Base-by-base conservation (phyloP, 2,113 vertebrate genomes). In the Antechinus stuartii region DNA sequence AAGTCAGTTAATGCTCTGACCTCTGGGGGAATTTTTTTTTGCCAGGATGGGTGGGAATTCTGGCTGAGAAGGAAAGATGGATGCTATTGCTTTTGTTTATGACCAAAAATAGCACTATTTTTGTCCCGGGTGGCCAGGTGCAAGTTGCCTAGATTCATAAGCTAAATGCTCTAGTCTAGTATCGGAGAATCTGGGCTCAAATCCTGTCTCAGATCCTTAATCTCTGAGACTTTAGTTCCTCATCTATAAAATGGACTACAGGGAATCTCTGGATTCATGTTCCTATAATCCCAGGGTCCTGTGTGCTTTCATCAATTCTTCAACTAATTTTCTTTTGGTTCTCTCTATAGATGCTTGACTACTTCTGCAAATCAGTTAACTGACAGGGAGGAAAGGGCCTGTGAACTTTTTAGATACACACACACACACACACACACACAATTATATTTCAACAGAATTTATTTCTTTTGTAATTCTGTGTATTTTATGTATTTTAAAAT, bases 11-110 rank as follows among this genome's bases (percentile, higher is more conserved):
- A 11, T 50, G 50, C 12, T 76, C 68, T 42, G 68, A n/a, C 19
- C 19, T n/a, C 8, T 96, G 89, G 90, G 54, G 90, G 91, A 52
- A 35, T 61, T 49, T 49, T 52, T 52, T 52, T 52, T 52, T 52
- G 50, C 57, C 27, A 2, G 27, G 5, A 35, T 11, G 12, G 4
- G 30, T 5, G 3, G 16, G 68, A 76, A 7, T 57, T 57, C 57
- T 54, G 42, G 54, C 35, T 84, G n/a, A 6, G n/a, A 84, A 84
- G 76, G 54, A 95, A 95, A 95, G 61, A 0, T 7, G 57, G 91
- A 35, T 27, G 93, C 90, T 1, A 1, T 93, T 91, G 89, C 68
- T 95, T 50, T 94, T 93, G 76, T 95, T 7, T 90, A 47, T 56
- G 90, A 91, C 8, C 92, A 90, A 90, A 93, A 27, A 6, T 76